Base-by-base conservation (phyloP, 64 coral and sea anemone genomes). In the Astreopora myriophthalma region DNA sequence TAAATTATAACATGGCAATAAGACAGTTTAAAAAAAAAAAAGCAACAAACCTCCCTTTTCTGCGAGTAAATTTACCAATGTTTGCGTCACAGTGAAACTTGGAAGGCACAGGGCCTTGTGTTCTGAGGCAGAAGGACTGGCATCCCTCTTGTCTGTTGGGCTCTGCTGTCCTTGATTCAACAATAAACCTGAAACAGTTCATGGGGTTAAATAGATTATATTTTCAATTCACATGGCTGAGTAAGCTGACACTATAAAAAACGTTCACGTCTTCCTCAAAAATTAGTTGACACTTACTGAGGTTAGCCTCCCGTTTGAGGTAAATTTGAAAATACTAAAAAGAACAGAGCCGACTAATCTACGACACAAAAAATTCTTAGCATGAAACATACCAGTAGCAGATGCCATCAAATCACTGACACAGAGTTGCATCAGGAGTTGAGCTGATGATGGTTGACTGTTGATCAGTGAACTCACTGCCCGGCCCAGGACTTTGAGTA, bases 1-100 rank as follows among this genome's bases (percentile, higher is more conserved):
- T 6, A 6, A 6, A 20, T 58, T 20, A 11, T 58, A 24, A 10
- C 24, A 7, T 26, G 25, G 3, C 39, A 71, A 29, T 74, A 33
- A 1, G 22, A 9, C n/a, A n/a, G n/a, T n/a, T n/a, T n/a, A 0
- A 34, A 11, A 11, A 40, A 9, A 12, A 8, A 51, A 14, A 28
- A 49, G 30, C 2, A 77, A 40, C 91, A 58, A 88, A 85, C 94
- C 94, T 86, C 94, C 94, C 57, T 80, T 72, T 79, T 89, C 94
- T 62, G 94, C 94, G 2, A 96, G 76, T 58, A 96, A 86, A 76
- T 96, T 91, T 27, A 96, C 94, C 28, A 96, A 80, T 78, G 92
- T 91, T 57, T 96, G 94, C 6, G 94, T 96, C 6, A 96, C 94
- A 84, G 75, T 79, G 51, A 96, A 96, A 42, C 91, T 96, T 36